Percentiles rank a stretch among this genome's conserved stretches.
Conservation (phyloP, 2,888 invertebrate species). For the Leucoptera coffeella region DNA sequence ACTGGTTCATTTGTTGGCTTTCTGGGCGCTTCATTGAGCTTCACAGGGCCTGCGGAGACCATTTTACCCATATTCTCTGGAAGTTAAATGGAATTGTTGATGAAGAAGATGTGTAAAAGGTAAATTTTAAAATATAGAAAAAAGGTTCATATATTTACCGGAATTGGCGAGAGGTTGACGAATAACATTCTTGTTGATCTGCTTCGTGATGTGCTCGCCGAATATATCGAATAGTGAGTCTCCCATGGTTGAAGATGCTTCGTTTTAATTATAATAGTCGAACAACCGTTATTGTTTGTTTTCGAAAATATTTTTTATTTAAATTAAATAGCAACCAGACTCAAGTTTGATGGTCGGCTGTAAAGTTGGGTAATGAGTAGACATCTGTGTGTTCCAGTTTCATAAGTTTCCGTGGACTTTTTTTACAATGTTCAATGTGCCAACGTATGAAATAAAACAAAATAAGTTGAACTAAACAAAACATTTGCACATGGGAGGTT, state of each 20-base stretch:
- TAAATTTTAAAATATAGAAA: neutral
- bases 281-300: no score
- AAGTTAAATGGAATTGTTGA: slow-evolving; percentile 2
- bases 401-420: no score
- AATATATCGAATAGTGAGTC: slow-evolving; percentile 34
- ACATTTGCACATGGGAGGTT: no score
- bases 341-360: no score
- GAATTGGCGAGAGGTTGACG: slow-evolving; percentile 31
- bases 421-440: no score
- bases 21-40: slow-evolving; percentile 29
- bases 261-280: no score
- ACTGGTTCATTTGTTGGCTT: slow-evolving; percentile 9
- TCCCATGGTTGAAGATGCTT: slow-evolving; percentile 24
- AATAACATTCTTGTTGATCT: slow-evolving; percentile 22
- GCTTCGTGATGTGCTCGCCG: slow-evolving; percentile 23
- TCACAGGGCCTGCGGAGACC: slow-evolving; percentile 20
- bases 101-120: neutral
- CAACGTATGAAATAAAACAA: no score
- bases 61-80: slow-evolving; percentile 28
- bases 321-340: no score
- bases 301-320: no score
- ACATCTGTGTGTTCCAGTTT: no score
- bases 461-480: no score
- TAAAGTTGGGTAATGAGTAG: no score
- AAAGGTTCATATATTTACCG: slow-evolving; percentile 14